A percentile compares a stretch with the other conserved stretches of the same genome.
These are phyloP conservation scores for Nephrotoma flavescens DNA, from an alignment of 2,888 invertebrate species.

Conservation along the genomic window DNA sequence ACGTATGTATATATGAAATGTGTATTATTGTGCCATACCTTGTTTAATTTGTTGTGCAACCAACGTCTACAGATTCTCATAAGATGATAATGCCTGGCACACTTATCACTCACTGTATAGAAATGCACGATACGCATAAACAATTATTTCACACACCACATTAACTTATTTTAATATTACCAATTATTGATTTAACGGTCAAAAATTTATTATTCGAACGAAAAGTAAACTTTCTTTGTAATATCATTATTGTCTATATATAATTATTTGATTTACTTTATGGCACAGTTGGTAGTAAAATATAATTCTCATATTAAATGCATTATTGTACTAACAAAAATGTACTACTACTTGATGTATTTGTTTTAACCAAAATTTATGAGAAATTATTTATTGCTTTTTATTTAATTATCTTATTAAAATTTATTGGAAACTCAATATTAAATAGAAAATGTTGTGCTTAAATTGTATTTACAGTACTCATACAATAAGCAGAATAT, in stretches of 20 bases:
- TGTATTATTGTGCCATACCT: not conserved
- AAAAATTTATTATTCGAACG: not conserved
- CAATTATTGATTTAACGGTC: not conserved
- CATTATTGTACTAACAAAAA: not conserved
- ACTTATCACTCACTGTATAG: not conserved
- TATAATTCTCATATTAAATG: not conserved
- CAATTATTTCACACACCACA: not conserved
- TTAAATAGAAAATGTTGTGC: not conserved
- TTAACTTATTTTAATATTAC: not conserved
- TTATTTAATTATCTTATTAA: not conserved
- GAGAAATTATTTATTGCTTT: not conserved
- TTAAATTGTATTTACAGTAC: not conserved
- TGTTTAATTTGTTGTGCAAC: not conserved
- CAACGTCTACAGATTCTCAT: not conserved
- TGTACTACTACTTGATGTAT: not conserved
- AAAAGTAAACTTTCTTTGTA: not conserved
- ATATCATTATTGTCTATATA: not conserved
- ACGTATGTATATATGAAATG: not conserved
- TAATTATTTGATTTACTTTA: not conserved
- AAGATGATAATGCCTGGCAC: not conserved
- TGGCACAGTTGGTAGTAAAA: not conserved
- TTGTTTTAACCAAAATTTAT: not conserved
- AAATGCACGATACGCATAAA: not conserved
- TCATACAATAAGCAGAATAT: not conserved
- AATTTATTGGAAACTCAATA: not conserved